These are phyloP conservation scores for Onychomys leucogaster DNA, from an alignment of 2,797 vertebrate species.

Conservation along the genomic window DNA sequence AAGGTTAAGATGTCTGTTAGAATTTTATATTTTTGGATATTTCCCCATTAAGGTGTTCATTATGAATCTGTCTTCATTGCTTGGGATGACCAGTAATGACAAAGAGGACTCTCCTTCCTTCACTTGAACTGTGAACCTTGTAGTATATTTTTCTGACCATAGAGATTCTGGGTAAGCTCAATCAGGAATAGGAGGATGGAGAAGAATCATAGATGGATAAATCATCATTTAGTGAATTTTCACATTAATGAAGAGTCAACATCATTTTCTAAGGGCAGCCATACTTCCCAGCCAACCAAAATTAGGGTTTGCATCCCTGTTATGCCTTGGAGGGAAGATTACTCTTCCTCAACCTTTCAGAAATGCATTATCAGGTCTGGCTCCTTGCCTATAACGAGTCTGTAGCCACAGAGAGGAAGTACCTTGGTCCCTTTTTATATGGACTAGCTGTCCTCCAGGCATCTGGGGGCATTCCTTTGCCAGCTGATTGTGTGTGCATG, in stretches of 20 bases:
- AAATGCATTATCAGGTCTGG: neutral
- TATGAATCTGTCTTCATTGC: neutral
- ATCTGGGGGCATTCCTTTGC: neutral
- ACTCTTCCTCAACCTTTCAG: neutral
- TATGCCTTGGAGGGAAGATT: conserved; percentile 13
- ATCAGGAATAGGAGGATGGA: neutral
- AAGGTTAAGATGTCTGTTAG: neutral
- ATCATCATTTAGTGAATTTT: conserved; percentile 53
- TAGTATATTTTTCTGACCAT: conserved; percentile 26
- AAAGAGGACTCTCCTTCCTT: conserved; percentile 38
- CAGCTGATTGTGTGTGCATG: neutral
- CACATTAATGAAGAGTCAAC: conserved; percentile 46
- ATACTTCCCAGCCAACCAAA: neutral
- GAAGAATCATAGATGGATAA: conserved; percentile 8
- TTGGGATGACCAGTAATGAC: neutral
- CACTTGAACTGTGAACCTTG: neutral
- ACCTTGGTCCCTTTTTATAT: neutral
- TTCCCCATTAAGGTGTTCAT: neutral
- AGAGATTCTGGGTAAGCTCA: conserved; percentile 35
- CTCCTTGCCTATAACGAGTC: neutral
- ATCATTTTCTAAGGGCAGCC: conserved; percentile 47
- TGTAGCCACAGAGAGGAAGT: neutral
- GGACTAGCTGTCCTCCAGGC: neutral
- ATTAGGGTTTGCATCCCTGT: neutral
- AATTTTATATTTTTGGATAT: conserved; percentile 7